Evolutionary conservation across 2,797 vertebrate genomes (phyloP), one percentile per base, ranked within the genome.

Genomic region (Brachyrhaphis roseni): DNA sequence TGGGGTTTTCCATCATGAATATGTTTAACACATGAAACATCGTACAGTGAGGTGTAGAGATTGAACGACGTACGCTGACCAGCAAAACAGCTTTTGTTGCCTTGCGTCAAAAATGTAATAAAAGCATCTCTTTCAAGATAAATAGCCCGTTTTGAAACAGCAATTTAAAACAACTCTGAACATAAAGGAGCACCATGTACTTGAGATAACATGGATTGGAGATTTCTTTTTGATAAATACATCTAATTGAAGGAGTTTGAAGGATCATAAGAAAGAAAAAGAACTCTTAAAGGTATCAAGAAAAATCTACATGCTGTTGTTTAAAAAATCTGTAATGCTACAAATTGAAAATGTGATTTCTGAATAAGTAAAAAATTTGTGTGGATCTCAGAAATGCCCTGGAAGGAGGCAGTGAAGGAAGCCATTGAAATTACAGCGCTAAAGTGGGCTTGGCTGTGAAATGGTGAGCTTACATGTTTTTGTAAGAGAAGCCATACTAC

Each of bases 11-110:
- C 89, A 91, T 91, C 89, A 94, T 95, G 95, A 95, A 91, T 95
- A 94, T 94, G 93, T 95, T 96, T 94, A 96, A 94, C 93, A 88
- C 86, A 55, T 57, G 78, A 82, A 83, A 85, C 78, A 80, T 87
- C 75, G 70, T 62, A 80, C 77, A 79, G 79, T 57, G 71, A 74
- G 59, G 74, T 46, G 47, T 39, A 73, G 78, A 80, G 81, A 87
- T 31, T 79, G 74, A 76, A 87, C 88, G 82, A 85, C 86, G 86
- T 77, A 84, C 74, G 72, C 51, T 49, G 57, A 45, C 59, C 76
- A 86, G 78, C 80, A 77, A 53, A 86, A 89, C 75, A 88, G 74
- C 51, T 26, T 4, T 55, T 79, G 76, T 79, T 36, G 26, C 79
- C 34, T 51, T 59, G 43, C 43, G 76, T 80, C 28, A 86, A 73